A percentile compares a stretch with the other conserved stretches of the same genome.
Evolutionary conservation across 2,888 invertebrate species (phyloP).

Genomic region (Helleia helle): DNA sequence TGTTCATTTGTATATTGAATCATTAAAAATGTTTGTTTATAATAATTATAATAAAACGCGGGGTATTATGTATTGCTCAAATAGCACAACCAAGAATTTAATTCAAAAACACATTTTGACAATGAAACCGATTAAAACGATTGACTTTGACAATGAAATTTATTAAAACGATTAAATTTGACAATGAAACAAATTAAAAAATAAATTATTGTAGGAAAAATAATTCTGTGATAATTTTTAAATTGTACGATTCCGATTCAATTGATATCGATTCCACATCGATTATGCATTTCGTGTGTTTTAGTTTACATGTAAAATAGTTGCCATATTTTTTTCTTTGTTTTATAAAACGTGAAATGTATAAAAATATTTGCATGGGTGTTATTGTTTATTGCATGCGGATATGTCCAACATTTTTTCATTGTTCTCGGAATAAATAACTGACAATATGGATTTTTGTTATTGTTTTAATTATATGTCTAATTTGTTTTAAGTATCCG

Average conservation of each 20-base stretch:
- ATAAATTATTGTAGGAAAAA: constrained; percentile 14
- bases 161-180: too few relatives aligned
- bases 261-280: constrained; percentile 6
- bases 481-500: too few relatives aligned
- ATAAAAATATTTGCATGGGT: constrained; percentile 61
- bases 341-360: constrained; percentile 36
- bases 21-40: background rate
- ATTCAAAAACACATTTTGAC: background rate
- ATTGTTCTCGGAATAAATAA: constrained; percentile 24
- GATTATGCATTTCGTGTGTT: constrained; percentile 14
- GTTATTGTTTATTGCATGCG: constrained; percentile 63
- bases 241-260: constrained; percentile 13
- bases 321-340: constrained; percentile 27
- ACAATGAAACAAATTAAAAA: too few relatives aligned
- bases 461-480: constrained; percentile 12
- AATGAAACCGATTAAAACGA: too few relatives aligned
- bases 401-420: constrained; percentile 37
- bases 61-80: constrained; percentile 7
- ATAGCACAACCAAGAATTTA: background rate
- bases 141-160: too few relatives aligned
- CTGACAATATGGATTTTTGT: constrained; percentile 17
- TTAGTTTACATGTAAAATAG: constrained; percentile 5
- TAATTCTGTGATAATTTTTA: constrained; percentile 24
- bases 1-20: background rate
- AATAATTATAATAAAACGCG: too few relatives aligned